phyloP scores from a whole-genome alignment of 2,113 vertebrate genomes.

The Daphoenositta chrysoptera region DNA sequence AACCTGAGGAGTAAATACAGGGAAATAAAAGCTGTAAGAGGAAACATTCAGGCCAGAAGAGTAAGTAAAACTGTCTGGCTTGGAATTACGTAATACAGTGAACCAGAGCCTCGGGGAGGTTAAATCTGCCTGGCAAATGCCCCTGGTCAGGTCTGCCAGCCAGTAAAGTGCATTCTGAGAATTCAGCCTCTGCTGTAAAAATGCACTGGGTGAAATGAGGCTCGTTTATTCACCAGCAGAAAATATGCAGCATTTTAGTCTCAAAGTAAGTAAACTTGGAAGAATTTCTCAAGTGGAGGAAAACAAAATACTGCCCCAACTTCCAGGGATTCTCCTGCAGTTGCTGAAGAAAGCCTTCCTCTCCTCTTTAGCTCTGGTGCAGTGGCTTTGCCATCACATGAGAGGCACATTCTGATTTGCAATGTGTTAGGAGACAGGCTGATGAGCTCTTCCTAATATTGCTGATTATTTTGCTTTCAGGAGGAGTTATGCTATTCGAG shows the following conservation, averaged over 20 bases:
- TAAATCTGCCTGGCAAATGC: slow-evolving; percentile 6
- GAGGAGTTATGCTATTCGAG: neutral
- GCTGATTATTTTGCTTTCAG: neutral
- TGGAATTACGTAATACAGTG: slow-evolving; percentile 36
- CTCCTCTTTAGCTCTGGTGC: neutral
- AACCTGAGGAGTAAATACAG: slow-evolving; percentile 61
- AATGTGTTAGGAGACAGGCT: neutral
- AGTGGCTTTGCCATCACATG: neutral
- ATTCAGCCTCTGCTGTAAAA: neutral
- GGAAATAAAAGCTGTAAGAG: slow-evolving; percentile 62
- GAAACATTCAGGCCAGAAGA: neutral
- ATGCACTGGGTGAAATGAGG: neutral
- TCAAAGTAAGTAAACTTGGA: neutral
- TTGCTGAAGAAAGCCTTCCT: neutral
- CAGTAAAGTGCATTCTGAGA: neutral
- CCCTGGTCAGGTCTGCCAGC: neutral
- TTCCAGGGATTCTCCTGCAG: neutral
- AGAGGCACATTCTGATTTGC: neutral
- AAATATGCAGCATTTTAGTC: neutral
- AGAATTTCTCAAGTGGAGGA: neutral
- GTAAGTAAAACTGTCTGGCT: slow-evolving; percentile 33
- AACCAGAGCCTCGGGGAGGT: neutral
- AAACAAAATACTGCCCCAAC: neutral
- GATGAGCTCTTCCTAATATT: neutral
- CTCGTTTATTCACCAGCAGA: neutral